phyloP scores from a whole-genome alignment of 2,113 vertebrate genomes.

The Elgaria multicarinata region DNA sequence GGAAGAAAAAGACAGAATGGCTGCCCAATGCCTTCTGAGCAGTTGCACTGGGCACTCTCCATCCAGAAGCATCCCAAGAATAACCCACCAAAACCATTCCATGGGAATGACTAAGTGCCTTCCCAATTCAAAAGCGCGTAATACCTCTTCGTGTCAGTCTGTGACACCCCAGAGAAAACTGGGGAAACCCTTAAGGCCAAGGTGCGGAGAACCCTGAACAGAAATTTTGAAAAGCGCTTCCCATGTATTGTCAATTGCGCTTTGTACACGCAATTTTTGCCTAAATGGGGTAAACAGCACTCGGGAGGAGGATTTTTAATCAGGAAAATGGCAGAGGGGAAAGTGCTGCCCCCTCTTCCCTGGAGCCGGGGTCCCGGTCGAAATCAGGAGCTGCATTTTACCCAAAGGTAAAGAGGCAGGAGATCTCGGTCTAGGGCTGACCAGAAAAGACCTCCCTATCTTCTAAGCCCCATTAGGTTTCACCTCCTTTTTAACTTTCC shows the following conservation, averaged over 20 bases:
- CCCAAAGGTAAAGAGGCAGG: neutral
- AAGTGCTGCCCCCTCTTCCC: neutral
- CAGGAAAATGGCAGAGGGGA: neutral
- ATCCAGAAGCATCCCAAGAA: neutral
- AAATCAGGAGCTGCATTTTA: neutral
- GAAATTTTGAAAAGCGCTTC: neutral
- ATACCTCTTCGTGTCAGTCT: too few relatives aligned
- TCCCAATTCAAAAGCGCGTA: neutral
- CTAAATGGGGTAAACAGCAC: too few relatives aligned
- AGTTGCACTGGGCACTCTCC: too few relatives aligned
- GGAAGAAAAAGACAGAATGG: too few relatives aligned
- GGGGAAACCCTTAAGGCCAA: too few relatives aligned
- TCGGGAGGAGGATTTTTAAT: neutral
- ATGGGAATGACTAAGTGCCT: neutral
- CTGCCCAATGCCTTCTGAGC: too few relatives aligned
- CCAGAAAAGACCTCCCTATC: too few relatives aligned
- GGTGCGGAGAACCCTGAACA: neutral
- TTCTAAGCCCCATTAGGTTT: too few relatives aligned
- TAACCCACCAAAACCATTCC: neutral
- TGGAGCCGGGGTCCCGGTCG: neutral
- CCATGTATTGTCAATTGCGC: too few relatives aligned
- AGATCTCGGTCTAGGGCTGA: too few relatives aligned
- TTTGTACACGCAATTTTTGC: neutral
- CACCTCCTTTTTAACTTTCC: too few relatives aligned
- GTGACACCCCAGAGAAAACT: too few relatives aligned